Evolutionary conservation across 2,113 vertebrate species (phyloP), one percentile per base, ranked within the genome.

Genomic region (Tor tambroides): DNA sequence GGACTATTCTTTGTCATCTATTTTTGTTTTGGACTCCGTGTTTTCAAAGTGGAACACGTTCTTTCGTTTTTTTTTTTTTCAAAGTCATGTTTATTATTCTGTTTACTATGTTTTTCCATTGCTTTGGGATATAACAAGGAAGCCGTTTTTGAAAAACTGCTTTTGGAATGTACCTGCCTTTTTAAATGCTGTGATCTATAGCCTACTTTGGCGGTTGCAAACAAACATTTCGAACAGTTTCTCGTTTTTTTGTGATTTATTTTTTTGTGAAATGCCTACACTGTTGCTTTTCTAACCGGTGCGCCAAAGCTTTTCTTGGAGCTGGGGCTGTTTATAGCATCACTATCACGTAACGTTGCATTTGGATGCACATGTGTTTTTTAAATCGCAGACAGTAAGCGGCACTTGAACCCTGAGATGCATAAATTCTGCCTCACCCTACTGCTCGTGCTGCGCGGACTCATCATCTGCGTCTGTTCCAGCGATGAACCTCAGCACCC

Each of bases 311-410:
- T 54, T 54, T 32, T 67, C 61, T 28, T 69, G 63, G 63, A 83
- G 80, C 80, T 49, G 83, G 83, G 10, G 89, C 92, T 88, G 84
- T 82, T 91, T 87, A 92, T 93, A 93, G 93, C 69, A 90, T 90
- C 92, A 86, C 85, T 87, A 91, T 93, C 90, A 88, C 85, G 82
- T 91, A 71, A 91, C 90, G 75, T 75, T 88, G 32, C 26, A 69
- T 43, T 72, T 84, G 69, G 83, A 74, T 15, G 30, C 49, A 23
- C 83, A 84, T 87, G 7, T 87, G 86, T 81, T 81, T 82, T 81
- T 87, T 83, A n/a, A 63, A 87, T 82, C 51, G 49, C 15, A 28
- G 71, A 49, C 67, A 26, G 49, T 72, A 26, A 78, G 28, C 32
- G 82, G 30, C 15, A 21, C 41, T 81, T 71, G 28, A 71, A 54